Conservation (phyloP, 2,888 invertebrate species). For the Acleris laterana region DNA sequence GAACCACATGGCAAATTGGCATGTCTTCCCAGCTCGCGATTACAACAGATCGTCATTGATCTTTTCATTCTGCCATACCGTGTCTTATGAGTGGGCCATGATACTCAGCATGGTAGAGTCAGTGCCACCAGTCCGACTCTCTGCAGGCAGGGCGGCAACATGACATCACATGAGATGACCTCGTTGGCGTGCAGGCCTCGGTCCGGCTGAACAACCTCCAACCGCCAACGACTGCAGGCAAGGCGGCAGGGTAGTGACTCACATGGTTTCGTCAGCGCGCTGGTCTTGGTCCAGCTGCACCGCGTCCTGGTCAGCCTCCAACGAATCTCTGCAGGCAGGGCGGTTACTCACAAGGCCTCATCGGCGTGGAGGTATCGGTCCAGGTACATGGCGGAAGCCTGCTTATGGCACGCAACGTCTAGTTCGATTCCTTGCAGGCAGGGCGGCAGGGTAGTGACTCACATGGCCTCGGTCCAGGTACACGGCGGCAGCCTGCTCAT, state of each 20-base stretch:
- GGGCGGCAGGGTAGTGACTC: slow-evolving; percentile 39
- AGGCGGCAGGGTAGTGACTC: too few relatives aligned
- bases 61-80: too few relatives aligned
- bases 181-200: slow-evolving; percentile 44
- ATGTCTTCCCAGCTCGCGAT: too few relatives aligned
- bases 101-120: too few relatives aligned
- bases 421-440: neutral
- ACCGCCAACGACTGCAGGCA: neutral
- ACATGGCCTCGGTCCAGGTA: slow-evolving; percentile 60
- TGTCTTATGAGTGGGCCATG: too few relatives aligned
- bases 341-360: slow-evolving; percentile 56
- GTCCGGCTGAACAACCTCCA: slow-evolving; percentile 56
- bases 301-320: slow-evolving; percentile 30
- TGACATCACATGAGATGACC: too few relatives aligned
- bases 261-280: slow-evolving; percentile 52
- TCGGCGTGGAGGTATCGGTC: slow-evolving; percentile 50
- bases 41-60: too few relatives aligned
- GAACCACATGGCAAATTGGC: too few relatives aligned
- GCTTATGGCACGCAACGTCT: neutral
- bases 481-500: slow-evolving; percentile 40
- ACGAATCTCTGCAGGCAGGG: neutral
- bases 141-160: neutral
- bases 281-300: slow-evolving; percentile 52
- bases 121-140: too few relatives aligned
- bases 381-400: slow-evolving; percentile 45